phyloP scores from a whole-genome alignment of 2,888 invertebrate species.

The Nemotelus pantherinus region DNA sequence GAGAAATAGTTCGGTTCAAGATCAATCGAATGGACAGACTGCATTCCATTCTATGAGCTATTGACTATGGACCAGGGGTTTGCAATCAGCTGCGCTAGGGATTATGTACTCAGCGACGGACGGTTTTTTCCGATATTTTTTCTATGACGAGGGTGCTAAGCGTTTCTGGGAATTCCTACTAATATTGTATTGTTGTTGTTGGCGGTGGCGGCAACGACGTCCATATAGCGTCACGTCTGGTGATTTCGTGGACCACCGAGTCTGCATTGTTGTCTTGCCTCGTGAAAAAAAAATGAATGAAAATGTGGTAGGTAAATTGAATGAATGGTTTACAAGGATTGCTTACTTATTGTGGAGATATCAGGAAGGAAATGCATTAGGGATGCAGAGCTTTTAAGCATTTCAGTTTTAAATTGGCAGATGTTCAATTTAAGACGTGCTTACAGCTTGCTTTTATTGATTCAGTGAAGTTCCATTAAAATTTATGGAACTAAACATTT shows the following conservation, averaged over 20 bases:
- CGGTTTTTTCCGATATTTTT: constrained; percentile 30
- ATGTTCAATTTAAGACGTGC: too few relatives aligned
- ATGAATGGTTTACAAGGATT: constrained; percentile 21
- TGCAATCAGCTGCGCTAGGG: constrained; percentile 41
- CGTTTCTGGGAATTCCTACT: constrained; percentile 36
- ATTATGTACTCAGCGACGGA: constrained; percentile 20
- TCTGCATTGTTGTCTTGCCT: constrained; percentile 6
- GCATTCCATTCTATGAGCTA: constrained; percentile 28
- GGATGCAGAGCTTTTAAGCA: too few relatives aligned
- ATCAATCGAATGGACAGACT: constrained; percentile 46
- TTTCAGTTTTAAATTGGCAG: too few relatives aligned
- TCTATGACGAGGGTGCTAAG: constrained; percentile 30
- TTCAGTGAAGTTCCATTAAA: too few relatives aligned
- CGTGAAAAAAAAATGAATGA: constrained; percentile 15
- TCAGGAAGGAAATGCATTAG: too few relatives aligned
- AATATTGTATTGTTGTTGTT: constrained; percentile 1
- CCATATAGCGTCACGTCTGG: constrained; percentile 9
- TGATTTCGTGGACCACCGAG: constrained; percentile 19
- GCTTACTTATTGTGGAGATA: neutral
- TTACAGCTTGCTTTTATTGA: too few relatives aligned
- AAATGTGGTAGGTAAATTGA: constrained; percentile 21
- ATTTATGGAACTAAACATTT: too few relatives aligned
- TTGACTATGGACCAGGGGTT: constrained; percentile 31
- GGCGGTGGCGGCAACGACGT: constrained; percentile 17
- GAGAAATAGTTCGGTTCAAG: constrained; percentile 45